These are phyloP conservation scores for Mycalesis mineus DNA, from an alignment of 2,888 invertebrate species.

Conservation along the genomic window DNA sequence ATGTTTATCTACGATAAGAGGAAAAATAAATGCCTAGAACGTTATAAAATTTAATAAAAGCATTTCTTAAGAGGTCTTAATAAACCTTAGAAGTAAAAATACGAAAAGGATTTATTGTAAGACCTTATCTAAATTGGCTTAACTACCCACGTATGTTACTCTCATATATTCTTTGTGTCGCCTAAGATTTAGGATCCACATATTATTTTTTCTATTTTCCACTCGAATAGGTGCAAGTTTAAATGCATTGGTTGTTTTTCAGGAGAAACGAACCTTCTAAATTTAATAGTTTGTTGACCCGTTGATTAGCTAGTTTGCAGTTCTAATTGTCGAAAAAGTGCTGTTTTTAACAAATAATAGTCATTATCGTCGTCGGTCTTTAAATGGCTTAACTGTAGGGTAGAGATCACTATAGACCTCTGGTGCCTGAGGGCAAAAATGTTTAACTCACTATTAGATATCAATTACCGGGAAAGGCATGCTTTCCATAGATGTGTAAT, in stretches of 20 bases:
- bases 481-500: too few relatives aligned
- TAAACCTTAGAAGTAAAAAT: background rate
- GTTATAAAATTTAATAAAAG: background rate
- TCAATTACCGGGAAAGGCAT: too few relatives aligned
- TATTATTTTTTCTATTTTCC: conserved; percentile 5
- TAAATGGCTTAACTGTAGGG: too few relatives aligned
- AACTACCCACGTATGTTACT: conserved; percentile 5
- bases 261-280: background rate
- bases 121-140: conserved; percentile 24
- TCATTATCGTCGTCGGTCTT: too few relatives aligned
- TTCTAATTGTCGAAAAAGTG: too few relatives aligned
- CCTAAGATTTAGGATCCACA: background rate
- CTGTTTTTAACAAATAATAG: too few relatives aligned
- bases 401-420: too few relatives aligned
- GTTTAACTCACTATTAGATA: too few relatives aligned
- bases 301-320: too few relatives aligned
- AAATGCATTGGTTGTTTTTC: background rate
- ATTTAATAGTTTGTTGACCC: too few relatives aligned
- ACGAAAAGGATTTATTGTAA: conserved; percentile 13
- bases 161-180: background rate
- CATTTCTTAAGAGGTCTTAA: background rate
- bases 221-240: background rate
- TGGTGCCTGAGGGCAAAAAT: too few relatives aligned
- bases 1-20: too few relatives aligned
- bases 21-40: background rate